Evolutionary conservation across 1,140 invertebrate genomes (phyloP).

Genomic region (Monochamus saltuarius): DNA sequence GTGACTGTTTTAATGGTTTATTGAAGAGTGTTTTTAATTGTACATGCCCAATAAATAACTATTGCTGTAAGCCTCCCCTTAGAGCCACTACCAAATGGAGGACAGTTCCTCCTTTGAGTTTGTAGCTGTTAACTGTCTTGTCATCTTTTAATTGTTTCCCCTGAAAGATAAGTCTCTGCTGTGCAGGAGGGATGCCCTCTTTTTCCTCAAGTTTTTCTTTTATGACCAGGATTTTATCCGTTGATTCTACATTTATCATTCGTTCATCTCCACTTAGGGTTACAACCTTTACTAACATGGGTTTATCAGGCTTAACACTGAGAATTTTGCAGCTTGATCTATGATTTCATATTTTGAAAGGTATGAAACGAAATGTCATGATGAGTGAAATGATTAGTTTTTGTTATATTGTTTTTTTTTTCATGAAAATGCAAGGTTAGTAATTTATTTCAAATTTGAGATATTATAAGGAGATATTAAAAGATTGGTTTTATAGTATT

Average conservation of each 20-base stretch:
- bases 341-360: too few relatives aligned
- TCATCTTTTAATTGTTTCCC: slow-evolving; percentile 46
- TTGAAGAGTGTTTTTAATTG: not conserved
- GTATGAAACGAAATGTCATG: not conserved
- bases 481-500: not conserved
- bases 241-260: slow-evolving; percentile 43
- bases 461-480: not conserved
- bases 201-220: slow-evolving; percentile 46
- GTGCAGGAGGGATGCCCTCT: slow-evolving; percentile 44
- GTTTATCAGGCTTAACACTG: slow-evolving; percentile 8
- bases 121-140: slow-evolving; percentile 41
- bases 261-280: slow-evolving; percentile 43
- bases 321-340: slow-evolving; percentile 3
- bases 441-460: not conserved
- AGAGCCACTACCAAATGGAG: slow-evolving; percentile 45
- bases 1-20: not conserved
- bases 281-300: slow-evolving; percentile 44
- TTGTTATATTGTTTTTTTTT: not conserved
- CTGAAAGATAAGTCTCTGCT: slow-evolving; percentile 45
- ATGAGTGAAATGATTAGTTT: not conserved
- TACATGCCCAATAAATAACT: not conserved
- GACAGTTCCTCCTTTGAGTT: slow-evolving; percentile 38
- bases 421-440: not conserved
- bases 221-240: slow-evolving; percentile 39
- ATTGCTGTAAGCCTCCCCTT: slow-evolving; percentile 31